Evolutionary conservation across 2,888 invertebrate genomes (phyloP), one percentile per base, ranked within the genome.

Genomic region (Yponomeuta malinellus): DNA sequence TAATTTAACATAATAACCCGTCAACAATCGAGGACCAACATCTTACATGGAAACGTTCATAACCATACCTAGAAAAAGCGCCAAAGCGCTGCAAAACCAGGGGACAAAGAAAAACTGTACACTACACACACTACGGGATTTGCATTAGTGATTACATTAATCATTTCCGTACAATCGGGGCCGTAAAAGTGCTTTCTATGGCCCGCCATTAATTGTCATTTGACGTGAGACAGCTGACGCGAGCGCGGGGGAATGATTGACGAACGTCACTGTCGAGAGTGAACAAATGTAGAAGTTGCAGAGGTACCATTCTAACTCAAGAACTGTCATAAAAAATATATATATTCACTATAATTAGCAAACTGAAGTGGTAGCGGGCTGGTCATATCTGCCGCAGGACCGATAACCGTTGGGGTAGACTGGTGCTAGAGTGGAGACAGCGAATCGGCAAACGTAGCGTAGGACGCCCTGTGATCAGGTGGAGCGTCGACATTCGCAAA

Each of bases 91-190:
- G 15, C 52, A 59, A 59, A 59, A 3, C 52, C 12, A 12, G 8
- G 15, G 15, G 15, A 59, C 52, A 59, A 59, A 59, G 52, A 59
- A 59, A 59, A 59, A 59, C 52, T 59, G 52, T 52, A 59, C 52
- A n/a, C 67, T 67, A 15, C 67, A 37, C 12, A 31, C 29, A 65
- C 12, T n/a, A 12, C 43, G 79, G 85, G 89, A 91, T 92, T 92
- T 91, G 91, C 91, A 92, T 92, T 91, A 92, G 90, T 83, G 86
- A 86, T 88, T 89, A 81, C 92, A 92, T 91, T 92, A 90, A 92
- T 92, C 92, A 92, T 91, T 81, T 85, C 79, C 78, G 79, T 81
- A 89, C 89, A 89, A 88, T 87, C 82, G 84, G 78, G 77, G 84
- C 89, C 86, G 88, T 89, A 89, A 89, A 90, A 89, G 52, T 59